Conservation (phyloP, 2,113 vertebrate genomes). For the Bos taurus region ARS-UCD2.0 NC_037339.1:32839501-32840000, state of each 20-base stretch:
- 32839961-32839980: not conserved
- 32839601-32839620: not conserved
- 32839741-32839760: not conserved
- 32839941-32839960: not conserved
- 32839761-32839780: not conserved
- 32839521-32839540: not conserved
- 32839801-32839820: not conserved
- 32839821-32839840: not conserved
- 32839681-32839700: not conserved
- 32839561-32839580: accelerated
- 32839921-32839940: not conserved
- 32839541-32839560: not conserved
- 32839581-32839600: not conserved
- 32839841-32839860: not conserved
- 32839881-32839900: not conserved
- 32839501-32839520: too few species aligned
- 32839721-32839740: not conserved
- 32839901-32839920: not conserved
- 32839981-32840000: not conserved
- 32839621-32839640: not conserved
- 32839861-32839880: not conserved
- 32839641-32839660: not conserved
- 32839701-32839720: not conserved
- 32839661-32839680: not conserved
- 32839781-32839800: not conserved